Conservation (phyloP, 2,888 invertebrate genomes). For the Agapetus fuscipes region DNA sequence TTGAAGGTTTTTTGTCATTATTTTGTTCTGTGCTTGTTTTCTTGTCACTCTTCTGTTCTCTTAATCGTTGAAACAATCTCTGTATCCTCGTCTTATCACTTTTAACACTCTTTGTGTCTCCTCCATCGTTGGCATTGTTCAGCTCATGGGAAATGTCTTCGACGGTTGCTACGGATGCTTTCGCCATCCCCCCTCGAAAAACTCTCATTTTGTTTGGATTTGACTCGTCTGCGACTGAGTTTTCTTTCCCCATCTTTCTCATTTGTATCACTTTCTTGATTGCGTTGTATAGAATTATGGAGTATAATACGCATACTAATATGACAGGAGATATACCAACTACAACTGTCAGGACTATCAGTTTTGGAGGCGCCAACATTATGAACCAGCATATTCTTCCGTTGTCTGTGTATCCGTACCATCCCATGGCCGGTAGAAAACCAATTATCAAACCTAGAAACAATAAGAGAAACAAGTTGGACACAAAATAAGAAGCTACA, state of each 20-base stretch:
- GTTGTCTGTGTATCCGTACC: constrained; percentile 42
- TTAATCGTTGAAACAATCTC: background rate
- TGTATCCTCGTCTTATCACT: constrained; percentile 1
- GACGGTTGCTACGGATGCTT: background rate
- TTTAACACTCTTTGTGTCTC: too few relatives aligned
- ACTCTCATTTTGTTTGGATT: constrained; percentile 19
- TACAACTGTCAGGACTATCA: constrained; percentile 46
- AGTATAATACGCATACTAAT: constrained; percentile 40
- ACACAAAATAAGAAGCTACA: background rate
- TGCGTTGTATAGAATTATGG: constrained; percentile 48
- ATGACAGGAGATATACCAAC: constrained; percentile 45
- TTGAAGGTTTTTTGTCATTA: constrained; percentile 10
- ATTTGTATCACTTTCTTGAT: constrained; percentile 44
- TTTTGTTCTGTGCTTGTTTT: constrained; percentile 8
- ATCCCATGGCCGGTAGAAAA: constrained; percentile 50
- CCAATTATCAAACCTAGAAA: constrained; percentile 46
- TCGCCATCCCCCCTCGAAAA: constrained; percentile 23
- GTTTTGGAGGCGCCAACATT: constrained; percentile 41
- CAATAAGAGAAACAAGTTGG: background rate
- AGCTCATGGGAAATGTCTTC: constrained; percentile 2
- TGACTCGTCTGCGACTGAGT: background rate
- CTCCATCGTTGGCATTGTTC: too few relatives aligned
- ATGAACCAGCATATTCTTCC: constrained; percentile 50
- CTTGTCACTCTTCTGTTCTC: constrained; percentile 6
- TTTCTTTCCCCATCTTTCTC: constrained; percentile 29